Evolutionary conservation across 2,888 invertebrate species (phyloP).

Genomic region (Papilio demoleus): DNA sequence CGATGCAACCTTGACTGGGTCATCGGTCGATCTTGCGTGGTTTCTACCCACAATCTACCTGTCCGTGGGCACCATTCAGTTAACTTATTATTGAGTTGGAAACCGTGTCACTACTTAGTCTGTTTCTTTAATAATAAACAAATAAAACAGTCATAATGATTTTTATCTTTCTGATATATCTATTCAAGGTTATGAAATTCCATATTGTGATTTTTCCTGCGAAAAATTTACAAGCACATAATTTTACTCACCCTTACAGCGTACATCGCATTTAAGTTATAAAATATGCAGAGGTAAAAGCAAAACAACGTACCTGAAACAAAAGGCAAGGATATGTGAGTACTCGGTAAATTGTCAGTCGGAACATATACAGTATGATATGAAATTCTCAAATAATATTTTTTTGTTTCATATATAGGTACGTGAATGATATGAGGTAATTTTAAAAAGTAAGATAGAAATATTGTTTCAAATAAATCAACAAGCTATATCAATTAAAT

Average conservation of each 20-base stretch:
- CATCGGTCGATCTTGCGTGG: too few species aligned
- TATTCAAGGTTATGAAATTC: slow-evolving; percentile 3
- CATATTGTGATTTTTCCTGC: slow-evolving; percentile 14
- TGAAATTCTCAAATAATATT: slow-evolving; percentile 18
- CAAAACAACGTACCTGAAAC: slow-evolving; percentile 71
- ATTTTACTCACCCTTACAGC: slow-evolving; percentile 31
- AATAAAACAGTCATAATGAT: not conserved
- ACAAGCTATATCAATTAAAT: too few species aligned
- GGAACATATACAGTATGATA: slow-evolving; percentile 46
- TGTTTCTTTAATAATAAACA: too few species aligned
- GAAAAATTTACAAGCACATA: slow-evolving; percentile 32
- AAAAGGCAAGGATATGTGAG: slow-evolving; percentile 58
- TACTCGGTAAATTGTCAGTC: slow-evolving; percentile 55
- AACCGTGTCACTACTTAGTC: not conserved
- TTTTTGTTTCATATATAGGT: not conserved
- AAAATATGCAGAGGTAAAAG: slow-evolving; percentile 52
- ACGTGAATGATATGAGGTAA: too few species aligned
- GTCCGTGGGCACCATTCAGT: too few species aligned
- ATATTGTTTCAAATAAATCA: too few species aligned
- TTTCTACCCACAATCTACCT: too few species aligned
- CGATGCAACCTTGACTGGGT: too few species aligned
- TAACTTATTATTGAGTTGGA: not conserved
- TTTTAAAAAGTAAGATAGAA: too few species aligned
- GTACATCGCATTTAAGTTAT: slow-evolving; percentile 45
- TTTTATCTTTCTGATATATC: not conserved